Conservation (phyloP, 2,113 vertebrate species). For the Cromileptes altivelis region DNA sequence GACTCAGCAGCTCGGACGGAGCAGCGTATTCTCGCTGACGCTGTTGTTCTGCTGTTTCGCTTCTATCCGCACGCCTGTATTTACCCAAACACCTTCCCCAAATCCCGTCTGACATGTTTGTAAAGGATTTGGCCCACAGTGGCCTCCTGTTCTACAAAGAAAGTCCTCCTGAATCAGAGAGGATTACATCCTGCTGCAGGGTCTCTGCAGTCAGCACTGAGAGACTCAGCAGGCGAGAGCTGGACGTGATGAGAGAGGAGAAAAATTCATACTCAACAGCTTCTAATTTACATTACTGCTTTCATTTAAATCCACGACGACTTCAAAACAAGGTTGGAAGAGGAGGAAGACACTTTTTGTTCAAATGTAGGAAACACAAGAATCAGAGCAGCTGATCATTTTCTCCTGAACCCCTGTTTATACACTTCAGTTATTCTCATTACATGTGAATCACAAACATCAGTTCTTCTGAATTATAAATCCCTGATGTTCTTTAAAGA, state of each 20-base stretch:
- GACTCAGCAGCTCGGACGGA: slow-evolving; percentile 36
- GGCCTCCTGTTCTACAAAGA: slow-evolving; percentile 30
- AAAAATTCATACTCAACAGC: not conserved
- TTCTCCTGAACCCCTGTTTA: not conserved
- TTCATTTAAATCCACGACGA: not conserved
- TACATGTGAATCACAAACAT: not conserved
- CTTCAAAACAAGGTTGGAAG: not conserved
- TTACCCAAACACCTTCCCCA: slow-evolving; percentile 44
- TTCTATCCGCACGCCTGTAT: slow-evolving; percentile 26
- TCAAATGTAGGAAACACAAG: not conserved
- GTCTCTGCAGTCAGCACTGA: slow-evolving; percentile 63
- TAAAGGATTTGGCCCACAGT: slow-evolving; percentile 51
- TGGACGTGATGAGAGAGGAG: slow-evolving; percentile 4
- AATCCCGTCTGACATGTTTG: slow-evolving; percentile 65
- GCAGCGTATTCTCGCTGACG: slow-evolving; percentile 44
- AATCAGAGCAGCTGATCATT: not conserved
- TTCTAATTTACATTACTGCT: slow-evolving; percentile 8
- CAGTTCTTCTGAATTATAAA: no score
- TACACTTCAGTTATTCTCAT: not conserved
- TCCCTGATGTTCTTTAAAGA: no score
- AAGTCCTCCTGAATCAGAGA: slow-evolving; percentile 49
- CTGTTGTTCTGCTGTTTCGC: slow-evolving; percentile 23
- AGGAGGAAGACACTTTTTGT: not conserved
- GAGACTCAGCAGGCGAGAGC: slow-evolving; percentile 27
- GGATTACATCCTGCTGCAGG: slow-evolving; percentile 54